Conservation (phyloP, 2,888 invertebrate genomes). For the Chrysodeixis includens region DNA sequence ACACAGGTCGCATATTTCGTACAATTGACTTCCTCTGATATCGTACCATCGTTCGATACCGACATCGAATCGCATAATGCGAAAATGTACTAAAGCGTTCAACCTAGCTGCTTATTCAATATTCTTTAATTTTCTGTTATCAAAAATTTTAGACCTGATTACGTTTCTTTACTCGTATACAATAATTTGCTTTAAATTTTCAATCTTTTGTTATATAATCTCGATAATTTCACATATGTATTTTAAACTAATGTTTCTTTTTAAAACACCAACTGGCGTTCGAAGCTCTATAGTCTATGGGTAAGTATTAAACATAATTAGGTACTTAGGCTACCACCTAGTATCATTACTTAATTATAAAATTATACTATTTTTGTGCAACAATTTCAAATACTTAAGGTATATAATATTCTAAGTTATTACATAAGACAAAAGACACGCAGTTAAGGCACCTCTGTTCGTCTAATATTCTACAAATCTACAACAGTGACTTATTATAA, state of each 20-base stretch:
- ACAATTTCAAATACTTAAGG: background rate
- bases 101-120: too few species aligned
- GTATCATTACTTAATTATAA: background rate
- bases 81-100: too few species aligned
- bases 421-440: slow-evolving; percentile 14
- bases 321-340: background rate
- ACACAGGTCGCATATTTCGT: too few species aligned
- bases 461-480: slow-evolving; percentile 11
- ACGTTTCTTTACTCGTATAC: background rate
- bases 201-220: background rate
- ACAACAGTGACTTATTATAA: too few species aligned
- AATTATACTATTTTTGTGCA: background rate
- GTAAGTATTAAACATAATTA: background rate
- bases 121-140: too few species aligned
- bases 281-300: background rate
- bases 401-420: too few species aligned
- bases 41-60: too few species aligned
- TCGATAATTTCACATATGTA: too few species aligned
- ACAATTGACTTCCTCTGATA: too few species aligned
- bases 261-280: background rate
- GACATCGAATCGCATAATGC: too few species aligned
- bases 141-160: background rate
- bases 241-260: too few species aligned
- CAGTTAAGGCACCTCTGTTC: slow-evolving; percentile 39
- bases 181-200: background rate